Base-by-base conservation (phyloP, 1,140 invertebrate species). In the Meteorus sp. region DNA sequence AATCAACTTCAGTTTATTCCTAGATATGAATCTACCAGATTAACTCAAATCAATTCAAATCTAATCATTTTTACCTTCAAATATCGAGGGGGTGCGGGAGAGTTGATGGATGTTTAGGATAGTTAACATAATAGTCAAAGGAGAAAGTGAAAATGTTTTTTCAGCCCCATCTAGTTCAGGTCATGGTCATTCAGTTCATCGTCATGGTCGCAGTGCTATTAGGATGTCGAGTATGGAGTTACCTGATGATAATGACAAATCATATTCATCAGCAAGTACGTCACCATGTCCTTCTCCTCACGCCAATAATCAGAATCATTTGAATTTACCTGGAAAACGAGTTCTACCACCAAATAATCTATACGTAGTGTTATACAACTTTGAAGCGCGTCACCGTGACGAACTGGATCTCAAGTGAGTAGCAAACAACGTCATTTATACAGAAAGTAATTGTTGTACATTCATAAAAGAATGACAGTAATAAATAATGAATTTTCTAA, bases 311-410 rank as follows among this genome's bases (percentile, higher is more conserved):
- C 76, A 79, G 45, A 78, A 77, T 47, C 73, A 79, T 44, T 59
- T 75, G 15, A 78, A 78, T 58, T 72, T 72, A 19, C 64, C 72
- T 15, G 73, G 74, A 8, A 79, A 79, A 51, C 69, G 77, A 0
- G 74, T 79, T 20, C 81, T 95, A 29, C 82, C 95, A 51, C 92
- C 93, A 5, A 94, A 93, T 15, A 95, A 96, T 73, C 82, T 96
- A 9, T 97, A 96, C 78, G 94, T 97, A 31, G 93, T 95, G 20
- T 82, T 98, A 9, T 98, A 97, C 82, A 95, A 97, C 76, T 98
- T 97, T 77, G 92, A 93, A 72, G 91, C 93, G 1, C 85, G 95
- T 47, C 94, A 97, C 76, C 88, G 89, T 39, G 95, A 97, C 75
- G 95, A 97, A 76, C 78, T 98, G 57, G 94, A 97, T 75, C 83